Percentiles rank a stretch among this genome's conserved stretches.
Evolutionary conservation across 1,140 invertebrate genomes (phyloP).

Genomic region (Drosophila burlai): DNA sequence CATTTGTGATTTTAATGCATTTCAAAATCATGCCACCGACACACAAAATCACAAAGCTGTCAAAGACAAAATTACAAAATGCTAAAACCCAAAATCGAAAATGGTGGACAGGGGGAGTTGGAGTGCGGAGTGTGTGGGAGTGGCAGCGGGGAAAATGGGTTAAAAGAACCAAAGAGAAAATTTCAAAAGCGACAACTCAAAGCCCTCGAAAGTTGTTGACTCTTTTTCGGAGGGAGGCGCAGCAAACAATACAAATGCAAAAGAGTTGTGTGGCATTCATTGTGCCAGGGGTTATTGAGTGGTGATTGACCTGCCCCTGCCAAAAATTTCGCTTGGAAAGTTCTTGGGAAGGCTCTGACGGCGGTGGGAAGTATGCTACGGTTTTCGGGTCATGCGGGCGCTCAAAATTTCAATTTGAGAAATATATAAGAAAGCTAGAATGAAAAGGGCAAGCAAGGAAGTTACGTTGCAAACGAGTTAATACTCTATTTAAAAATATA

Average conservation of each 20-base stretch:
- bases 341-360: constrained; percentile 2
- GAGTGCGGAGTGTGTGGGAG: not conserved
- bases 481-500: not conserved
- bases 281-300: constrained; percentile 53
- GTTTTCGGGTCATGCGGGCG: constrained; percentile 39
- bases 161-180: constrained; percentile 24
- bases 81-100: constrained; percentile 41
- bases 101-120: constrained; percentile 1
- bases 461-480: not conserved
- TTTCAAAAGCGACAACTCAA: constrained; percentile 44
- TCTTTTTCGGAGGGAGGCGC: constrained; percentile 15
- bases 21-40: constrained; percentile 45
- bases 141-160: not conserved
- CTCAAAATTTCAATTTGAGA: constrained; percentile 35
- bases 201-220: constrained; percentile 45
- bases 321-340: constrained; percentile 2
- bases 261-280: constrained; percentile 57
- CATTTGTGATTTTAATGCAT: constrained; percentile 46
- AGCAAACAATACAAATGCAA: constrained; percentile 37
- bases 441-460: not conserved
- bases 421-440: constrained; percentile 17
- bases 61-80: constrained; percentile 74
- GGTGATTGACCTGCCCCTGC: constrained; percentile 64
- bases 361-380: constrained; percentile 64
- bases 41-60: constrained; percentile 49